Conservation (phyloP, 2,113 vertebrate species). For the Austrofundulus limnaeus region DNA sequence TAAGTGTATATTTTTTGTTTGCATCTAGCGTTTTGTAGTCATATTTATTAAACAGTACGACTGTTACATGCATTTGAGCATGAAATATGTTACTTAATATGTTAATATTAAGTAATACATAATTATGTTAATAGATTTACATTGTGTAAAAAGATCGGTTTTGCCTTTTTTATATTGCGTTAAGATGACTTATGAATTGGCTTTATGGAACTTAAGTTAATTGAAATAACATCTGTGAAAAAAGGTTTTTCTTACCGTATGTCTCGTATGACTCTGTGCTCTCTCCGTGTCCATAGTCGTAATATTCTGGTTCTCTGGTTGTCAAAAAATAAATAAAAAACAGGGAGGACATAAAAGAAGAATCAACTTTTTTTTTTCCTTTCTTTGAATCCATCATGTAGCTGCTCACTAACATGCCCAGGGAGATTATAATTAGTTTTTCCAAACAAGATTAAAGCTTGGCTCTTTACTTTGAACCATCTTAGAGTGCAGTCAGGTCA, state of each 20-base stretch:
- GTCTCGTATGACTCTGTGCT: slow-evolving; percentile 92
- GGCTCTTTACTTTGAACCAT: slow-evolving; percentile 35
- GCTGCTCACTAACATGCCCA: slow-evolving; percentile 33
- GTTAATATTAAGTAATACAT: too few species aligned
- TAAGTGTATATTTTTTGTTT: too few species aligned
- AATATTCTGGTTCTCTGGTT: slow-evolving; percentile 94
- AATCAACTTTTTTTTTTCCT: slow-evolving; percentile 30
- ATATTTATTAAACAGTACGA: too few species aligned
- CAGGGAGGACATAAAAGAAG: neutral
- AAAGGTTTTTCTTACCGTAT: slow-evolving; percentile 81
- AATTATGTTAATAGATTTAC: too few species aligned
- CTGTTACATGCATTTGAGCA: too few species aligned
- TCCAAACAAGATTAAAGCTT: slow-evolving; percentile 63
- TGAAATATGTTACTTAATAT: too few species aligned
- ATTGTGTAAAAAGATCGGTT: too few species aligned
- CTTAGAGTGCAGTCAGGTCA: slow-evolving; percentile 23
- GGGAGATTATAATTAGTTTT: slow-evolving; percentile 33
- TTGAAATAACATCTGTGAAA: neutral
- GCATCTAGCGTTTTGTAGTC: too few species aligned
- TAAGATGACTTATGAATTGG: too few species aligned
- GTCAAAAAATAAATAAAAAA: slow-evolving; percentile 19
- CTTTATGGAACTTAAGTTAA: neutral
- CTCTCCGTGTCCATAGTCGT: slow-evolving; percentile 97
- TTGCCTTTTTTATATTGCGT: too few species aligned
- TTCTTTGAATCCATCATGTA: slow-evolving; percentile 45